Percentiles rank a stretch among this genome's conserved stretches.
phyloP scores from a whole-genome alignment of 2,113 vertebrate species.

The Scalopus aquaticus region DNA sequence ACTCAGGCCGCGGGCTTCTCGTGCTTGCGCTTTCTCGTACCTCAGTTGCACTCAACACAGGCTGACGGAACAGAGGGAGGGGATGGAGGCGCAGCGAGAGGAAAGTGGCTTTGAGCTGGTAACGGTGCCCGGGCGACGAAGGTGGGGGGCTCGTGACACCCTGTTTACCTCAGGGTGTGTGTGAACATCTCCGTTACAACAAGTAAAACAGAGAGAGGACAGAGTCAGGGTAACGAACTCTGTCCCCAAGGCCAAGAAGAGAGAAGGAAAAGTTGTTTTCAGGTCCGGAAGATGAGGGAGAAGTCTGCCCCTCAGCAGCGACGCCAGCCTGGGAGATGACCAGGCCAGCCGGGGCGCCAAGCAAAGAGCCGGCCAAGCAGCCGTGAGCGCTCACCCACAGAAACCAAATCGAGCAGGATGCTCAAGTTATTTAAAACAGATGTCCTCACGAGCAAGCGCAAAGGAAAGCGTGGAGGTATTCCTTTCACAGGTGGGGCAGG shows the following conservation, averaged over 20 bases:
- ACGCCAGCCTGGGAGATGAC: background rate
- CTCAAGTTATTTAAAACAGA: too few species aligned
- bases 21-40: background rate
- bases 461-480: too few species aligned
- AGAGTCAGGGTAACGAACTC: too few species aligned
- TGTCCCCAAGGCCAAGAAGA: background rate
- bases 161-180: background rate
- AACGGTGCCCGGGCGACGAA: background rate
- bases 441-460: too few species aligned
- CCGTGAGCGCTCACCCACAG: background rate
- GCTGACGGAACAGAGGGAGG: too few species aligned
- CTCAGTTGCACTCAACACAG: too few species aligned
- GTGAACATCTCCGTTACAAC: background rate
- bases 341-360: background rate
- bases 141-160: rapidly evolving
- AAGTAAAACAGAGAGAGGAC: background rate
- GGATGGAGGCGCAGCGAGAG: too few species aligned
- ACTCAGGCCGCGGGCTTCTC: rapidly evolving
- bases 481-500: too few species aligned
- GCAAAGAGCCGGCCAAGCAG: background rate
- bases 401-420: too few species aligned
- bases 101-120: background rate
- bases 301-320: background rate
- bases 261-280: background rate
- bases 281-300: too few species aligned